Conservation (phyloP, 1,140 invertebrate species). For the Drosophila pallidifrons region DNA sequence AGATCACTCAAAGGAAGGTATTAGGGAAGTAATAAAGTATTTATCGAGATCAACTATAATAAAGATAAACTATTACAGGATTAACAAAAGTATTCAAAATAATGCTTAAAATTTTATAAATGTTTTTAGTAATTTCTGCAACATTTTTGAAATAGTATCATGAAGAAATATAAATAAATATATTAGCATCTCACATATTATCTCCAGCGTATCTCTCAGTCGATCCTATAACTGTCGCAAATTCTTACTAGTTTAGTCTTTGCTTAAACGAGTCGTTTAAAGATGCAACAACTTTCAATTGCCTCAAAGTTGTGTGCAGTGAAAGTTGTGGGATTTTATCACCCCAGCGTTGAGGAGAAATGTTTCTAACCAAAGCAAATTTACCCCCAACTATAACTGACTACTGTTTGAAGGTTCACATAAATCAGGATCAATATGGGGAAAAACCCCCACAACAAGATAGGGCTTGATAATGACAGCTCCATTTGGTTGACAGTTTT, state of each 20-base stretch:
- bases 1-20: neutral
- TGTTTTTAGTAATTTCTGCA: too few species aligned
- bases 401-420: constrained; percentile 48
- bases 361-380: constrained; percentile 43
- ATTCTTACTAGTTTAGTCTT: constrained; percentile 17
- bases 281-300: constrained; percentile 55
- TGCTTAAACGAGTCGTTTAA: constrained; percentile 47
- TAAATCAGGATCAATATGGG: constrained; percentile 70
- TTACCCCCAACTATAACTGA: constrained; percentile 31
- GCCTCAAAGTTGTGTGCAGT: constrained; percentile 20
- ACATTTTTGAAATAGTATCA: too few species aligned
- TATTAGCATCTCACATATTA: too few species aligned
- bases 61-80: too few species aligned
- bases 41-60: too few species aligned
- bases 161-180: too few species aligned
- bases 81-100: too few species aligned
- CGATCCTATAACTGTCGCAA: neutral
- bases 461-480: constrained; percentile 19
- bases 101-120: too few species aligned
- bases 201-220: constrained; percentile 4
- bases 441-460: constrained; percentile 5
- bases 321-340: constrained; percentile 22
- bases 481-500: constrained; percentile 73
- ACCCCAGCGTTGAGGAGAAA: neutral
- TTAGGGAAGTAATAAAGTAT: neutral